Conservation (phyloP, 2,888 invertebrate genomes). For the Cybosia mesomella region DNA sequence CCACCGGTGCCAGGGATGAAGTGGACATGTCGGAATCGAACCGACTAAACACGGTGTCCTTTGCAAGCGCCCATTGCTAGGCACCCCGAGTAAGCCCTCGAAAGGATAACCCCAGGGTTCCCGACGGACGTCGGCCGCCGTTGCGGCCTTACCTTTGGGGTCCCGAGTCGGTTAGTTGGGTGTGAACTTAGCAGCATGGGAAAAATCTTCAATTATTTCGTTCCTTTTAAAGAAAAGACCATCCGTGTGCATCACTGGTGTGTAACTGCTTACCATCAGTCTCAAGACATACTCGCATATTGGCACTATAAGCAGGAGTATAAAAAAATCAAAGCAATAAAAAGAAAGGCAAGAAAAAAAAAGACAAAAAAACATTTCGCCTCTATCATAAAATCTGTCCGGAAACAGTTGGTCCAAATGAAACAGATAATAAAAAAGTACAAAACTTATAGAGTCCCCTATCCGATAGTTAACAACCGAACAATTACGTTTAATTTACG, state of each 20-base stretch:
- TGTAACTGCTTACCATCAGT: not conserved
- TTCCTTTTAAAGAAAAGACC: not conserved
- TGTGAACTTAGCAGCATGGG: no score
- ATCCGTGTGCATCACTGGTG: not conserved
- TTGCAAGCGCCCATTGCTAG: no score
- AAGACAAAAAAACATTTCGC: not conserved
- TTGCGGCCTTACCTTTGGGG: no score
- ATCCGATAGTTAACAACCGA: conserved; percentile 78
- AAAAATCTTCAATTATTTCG: no score
- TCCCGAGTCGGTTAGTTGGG: no score
- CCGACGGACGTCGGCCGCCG: no score
- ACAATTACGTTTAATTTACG: conserved; percentile 87
- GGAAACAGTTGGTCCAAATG: conserved; percentile 32
- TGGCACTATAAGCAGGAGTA: not conserved
- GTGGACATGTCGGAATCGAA: no score
- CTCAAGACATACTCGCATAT: not conserved
- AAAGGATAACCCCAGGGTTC: no score
- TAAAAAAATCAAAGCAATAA: conserved; percentile 4
- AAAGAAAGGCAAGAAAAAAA: not conserved
- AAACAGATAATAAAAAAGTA: conserved; percentile 45
- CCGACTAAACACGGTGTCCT: no score
- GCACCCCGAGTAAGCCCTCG: no score
- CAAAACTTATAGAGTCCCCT: conserved; percentile 57
- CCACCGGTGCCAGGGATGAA: no score
- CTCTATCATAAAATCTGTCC: conserved; percentile 24